Evolutionary conservation across 2,113 vertebrate species (phyloP).

Genomic region (Limnothrissa miodon): DNA sequence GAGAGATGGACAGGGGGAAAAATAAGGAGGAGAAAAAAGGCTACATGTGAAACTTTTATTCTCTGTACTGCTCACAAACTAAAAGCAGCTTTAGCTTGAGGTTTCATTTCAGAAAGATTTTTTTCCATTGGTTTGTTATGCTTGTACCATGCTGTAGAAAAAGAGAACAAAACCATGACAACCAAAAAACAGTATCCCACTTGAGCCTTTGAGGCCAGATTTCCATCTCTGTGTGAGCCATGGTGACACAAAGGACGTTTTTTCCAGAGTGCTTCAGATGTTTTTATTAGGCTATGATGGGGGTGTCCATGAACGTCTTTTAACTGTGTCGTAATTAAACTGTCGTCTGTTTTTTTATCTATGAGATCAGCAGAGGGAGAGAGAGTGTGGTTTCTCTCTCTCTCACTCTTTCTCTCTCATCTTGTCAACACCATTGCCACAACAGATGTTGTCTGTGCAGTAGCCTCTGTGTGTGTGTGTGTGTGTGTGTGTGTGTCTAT

Average conservation of each 20-base stretch:
- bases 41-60: background rate
- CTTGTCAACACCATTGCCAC: slow-evolving; percentile 1
- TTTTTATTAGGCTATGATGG: slow-evolving; percentile 31
- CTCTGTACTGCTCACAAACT: background rate
- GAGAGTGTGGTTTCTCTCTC: slow-evolving; percentile 11
- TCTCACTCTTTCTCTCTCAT: slow-evolving; percentile 15
- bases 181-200: background rate
- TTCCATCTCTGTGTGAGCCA: background rate
- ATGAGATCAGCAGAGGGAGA: too few relatives aligned
- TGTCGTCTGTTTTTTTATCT: slow-evolving; percentile 40
- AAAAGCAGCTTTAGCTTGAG: background rate
- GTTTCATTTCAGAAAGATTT: background rate
- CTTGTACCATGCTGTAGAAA: background rate
- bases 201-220: background rate
- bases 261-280: background rate
- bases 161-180: slow-evolving; percentile 18
- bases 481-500: background rate
- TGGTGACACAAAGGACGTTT: background rate
- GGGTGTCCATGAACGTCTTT: slow-evolving; percentile 12
- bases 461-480: background rate
- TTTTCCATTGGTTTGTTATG: background rate
- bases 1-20: background rate
- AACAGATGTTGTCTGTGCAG: slow-evolving; percentile 39
- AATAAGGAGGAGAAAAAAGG: background rate
- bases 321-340: slow-evolving; percentile 38